phyloP scores from a whole-genome alignment of 2,113 vertebrate species.

The Vidua chalybeata region DNA sequence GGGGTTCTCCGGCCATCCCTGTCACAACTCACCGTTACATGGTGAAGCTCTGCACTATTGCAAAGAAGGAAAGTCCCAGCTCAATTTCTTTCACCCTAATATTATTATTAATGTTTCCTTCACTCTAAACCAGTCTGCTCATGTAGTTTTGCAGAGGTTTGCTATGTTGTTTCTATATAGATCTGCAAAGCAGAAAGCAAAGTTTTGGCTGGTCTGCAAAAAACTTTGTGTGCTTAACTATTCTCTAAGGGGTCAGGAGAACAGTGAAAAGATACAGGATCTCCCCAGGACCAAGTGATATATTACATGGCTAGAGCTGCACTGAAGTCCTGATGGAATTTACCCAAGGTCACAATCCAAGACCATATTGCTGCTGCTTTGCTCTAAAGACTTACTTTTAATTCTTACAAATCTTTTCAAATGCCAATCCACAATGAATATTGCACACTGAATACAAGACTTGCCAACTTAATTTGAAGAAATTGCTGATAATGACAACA shows the following conservation, averaged over 20 bases:
- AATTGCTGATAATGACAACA: slow-evolving; percentile 64
- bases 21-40: background rate
- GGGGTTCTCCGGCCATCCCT: background rate
- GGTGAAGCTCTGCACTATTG: background rate
- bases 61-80: background rate
- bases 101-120: background rate
- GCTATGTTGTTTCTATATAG: background rate
- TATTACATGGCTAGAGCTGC: background rate
- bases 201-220: background rate
- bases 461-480: slow-evolving; percentile 60
- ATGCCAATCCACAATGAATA: slow-evolving; percentile 15
- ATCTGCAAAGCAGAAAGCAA: background rate
- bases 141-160: background rate
- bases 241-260: background rate
- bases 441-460: background rate
- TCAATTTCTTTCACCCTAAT: background rate
- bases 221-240: background rate
- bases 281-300: background rate
- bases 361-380: background rate
- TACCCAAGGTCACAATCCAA: background rate
- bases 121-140: background rate
- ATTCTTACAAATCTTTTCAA: slow-evolving; percentile 39
- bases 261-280: background rate
- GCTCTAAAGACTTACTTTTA: slow-evolving; percentile 19
- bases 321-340: background rate